Evolutionary conservation across 2,888 invertebrate genomes (phyloP).

Genomic region (Panzeria rudis): DNA sequence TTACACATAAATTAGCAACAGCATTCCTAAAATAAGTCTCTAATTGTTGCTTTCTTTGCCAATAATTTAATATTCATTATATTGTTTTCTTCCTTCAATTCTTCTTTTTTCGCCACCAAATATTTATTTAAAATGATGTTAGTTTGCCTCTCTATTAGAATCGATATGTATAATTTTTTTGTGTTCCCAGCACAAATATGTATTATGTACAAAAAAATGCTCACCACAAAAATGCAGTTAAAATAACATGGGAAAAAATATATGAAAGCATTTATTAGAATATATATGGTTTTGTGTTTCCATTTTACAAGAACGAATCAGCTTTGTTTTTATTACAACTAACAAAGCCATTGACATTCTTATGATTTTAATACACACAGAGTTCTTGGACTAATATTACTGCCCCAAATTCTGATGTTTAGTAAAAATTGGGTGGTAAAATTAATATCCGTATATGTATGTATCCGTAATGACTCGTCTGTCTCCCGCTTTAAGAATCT

Average conservation of each 20-base stretch:
- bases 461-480: too few relatives aligned
- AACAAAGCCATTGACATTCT: slow-evolving; percentile 58
- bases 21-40: slow-evolving; percentile 38
- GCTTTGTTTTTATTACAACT: slow-evolving; percentile 51
- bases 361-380: slow-evolving; percentile 57
- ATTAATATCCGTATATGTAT: background rate
- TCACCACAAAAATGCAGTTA: slow-evolving; percentile 45
- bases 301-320: background rate
- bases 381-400: slow-evolving; percentile 39
- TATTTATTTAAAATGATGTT: slow-evolving; percentile 38
- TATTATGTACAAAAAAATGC: slow-evolving; percentile 15
- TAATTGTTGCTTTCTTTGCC: slow-evolving; percentile 36
- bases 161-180: background rate
- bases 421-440: background rate
- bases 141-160: slow-evolving; percentile 34
- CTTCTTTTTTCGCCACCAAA: background rate
- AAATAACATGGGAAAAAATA: slow-evolving; percentile 46
- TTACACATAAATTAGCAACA: slow-evolving; percentile 45
- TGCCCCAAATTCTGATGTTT: slow-evolving; percentile 22
- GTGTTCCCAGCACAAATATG: slow-evolving; percentile 22
- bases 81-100: slow-evolving; percentile 9
- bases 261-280: slow-evolving; percentile 62
- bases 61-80: slow-evolving; percentile 42
- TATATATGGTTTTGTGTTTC: slow-evolving; percentile 22
- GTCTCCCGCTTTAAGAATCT: too few relatives aligned